Evolutionary conservation across 2,888 invertebrate genomes (phyloP), one percentile per base, ranked within the genome.

Genomic region (Orthosia gracilis): DNA sequence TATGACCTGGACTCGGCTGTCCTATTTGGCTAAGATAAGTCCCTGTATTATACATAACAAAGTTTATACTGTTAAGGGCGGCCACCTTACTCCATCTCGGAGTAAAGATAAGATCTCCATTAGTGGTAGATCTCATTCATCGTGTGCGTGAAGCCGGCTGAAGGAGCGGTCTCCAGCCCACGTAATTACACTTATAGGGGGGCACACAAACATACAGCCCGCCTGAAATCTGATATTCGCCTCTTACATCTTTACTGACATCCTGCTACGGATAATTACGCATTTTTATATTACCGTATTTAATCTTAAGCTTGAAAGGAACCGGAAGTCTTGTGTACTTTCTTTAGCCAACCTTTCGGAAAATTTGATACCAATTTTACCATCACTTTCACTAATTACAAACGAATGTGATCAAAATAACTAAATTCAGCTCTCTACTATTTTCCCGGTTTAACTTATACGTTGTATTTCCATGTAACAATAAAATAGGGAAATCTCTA

Each of bases 31-130:
- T 89, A 87, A 94, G 94, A 95, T 95, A 95, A 95, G 92, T 92
- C 93, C 90, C 90, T 87, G 91, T 94, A 92, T 92, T 92, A 93
- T 93, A 94, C 91, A 93, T 93, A 93, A 91, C 92, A 92, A 92
- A 94, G 91, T 94, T 94, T 93, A 93, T 94, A 92, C 93, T 92
- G 92, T 92, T 92, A 91, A 93, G 91, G 91, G 89, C 88, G 92
- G 91, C 91, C 91, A 94, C 94, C 94, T 95, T 93, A 91, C 93
- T 94, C 91, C 90, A 93, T 94, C 92, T 92, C 80, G 88, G 89
- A 91, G 89, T 86, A 88, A 87, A 92, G 96, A 96, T 96, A 96
- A 95, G 91, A 95, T 95, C 95, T 93, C 93, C 94, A 95, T 96
- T 95, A 95, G 95, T 92, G 91, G 92, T 91, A 93, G 92, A 93